A percentile compares a stretch with the other conserved stretches of the same genome.
phyloP scores from a whole-genome alignment of 1,140 invertebrate genomes.

The Drosophila mayri region DNA sequence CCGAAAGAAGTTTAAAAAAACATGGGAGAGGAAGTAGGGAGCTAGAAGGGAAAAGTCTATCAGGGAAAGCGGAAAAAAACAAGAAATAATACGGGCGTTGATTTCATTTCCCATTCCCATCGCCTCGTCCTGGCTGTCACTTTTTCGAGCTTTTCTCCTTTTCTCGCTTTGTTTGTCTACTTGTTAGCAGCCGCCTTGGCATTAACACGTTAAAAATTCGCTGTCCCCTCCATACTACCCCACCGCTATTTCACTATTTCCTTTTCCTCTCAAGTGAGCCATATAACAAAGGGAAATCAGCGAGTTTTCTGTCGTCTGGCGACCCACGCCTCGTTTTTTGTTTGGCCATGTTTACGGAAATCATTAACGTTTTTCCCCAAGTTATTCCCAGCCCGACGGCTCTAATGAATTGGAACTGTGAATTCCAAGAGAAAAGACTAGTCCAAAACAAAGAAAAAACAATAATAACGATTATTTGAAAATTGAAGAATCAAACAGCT shows the following conservation, averaged over 20 bases:
- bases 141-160: constrained; percentile 26
- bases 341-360: constrained; percentile 65
- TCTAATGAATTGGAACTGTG: constrained; percentile 61
- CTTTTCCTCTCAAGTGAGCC: constrained; percentile 59
- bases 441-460: background rate
- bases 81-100: constrained; percentile 77
- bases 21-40: background rate
- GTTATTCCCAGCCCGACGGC: background rate
- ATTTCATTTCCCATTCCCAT: constrained; percentile 71
- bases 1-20: constrained; percentile 15
- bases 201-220: constrained; percentile 77
- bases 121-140: constrained; percentile 17
- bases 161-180: constrained; percentile 67
- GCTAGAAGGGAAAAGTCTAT: constrained; percentile 9
- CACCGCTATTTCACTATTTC: constrained; percentile 47
- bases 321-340: constrained; percentile 50
- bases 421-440: constrained; percentile 4
- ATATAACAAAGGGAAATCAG: constrained; percentile 64
- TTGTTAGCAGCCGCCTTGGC: constrained; percentile 72
- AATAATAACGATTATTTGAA: constrained; percentile 12
- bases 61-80: constrained; percentile 22
- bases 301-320: constrained; percentile 42
- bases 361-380: constrained; percentile 52
- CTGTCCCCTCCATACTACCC: constrained; percentile 6
- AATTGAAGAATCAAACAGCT: constrained; percentile 14